Evolutionary conservation across 2,888 invertebrate species (phyloP).

Genomic region (Lepidochitona cinerea): DNA sequence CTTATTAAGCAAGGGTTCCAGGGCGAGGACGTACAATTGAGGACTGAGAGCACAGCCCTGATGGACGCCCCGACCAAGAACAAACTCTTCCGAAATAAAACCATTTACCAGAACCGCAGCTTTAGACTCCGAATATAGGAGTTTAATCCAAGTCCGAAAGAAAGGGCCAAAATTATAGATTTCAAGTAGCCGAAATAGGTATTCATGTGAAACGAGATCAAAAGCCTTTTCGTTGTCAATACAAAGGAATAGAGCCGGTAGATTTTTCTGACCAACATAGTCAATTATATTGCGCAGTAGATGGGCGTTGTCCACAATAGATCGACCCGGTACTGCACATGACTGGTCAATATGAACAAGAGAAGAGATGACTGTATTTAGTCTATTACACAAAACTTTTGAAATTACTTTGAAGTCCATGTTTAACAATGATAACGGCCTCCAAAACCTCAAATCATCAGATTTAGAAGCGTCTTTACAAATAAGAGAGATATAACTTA

Average conservation of each 20-base stretch:
- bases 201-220: neutral
- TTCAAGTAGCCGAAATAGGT: neutral
- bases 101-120: no score
- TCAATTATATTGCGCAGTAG: neutral
- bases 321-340: neutral
- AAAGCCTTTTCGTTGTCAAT: neutral
- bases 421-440: neutral
- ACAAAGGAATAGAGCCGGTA: neutral
- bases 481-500: neutral
- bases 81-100: no score
- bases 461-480: neutral
- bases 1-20: no score
- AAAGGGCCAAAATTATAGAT: neutral
- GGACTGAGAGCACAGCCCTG: no score
- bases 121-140: no score
- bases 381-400: conserved; percentile 1
- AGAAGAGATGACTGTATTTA: neutral
- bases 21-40: no score
- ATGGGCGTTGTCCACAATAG: neutral
- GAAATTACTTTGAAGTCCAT: neutral
- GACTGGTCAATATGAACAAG: neutral
- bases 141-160: neutral
- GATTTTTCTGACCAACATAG: neutral
- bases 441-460: neutral
- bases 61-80: no score